phyloP scores from a whole-genome alignment of 1,140 invertebrate species.

The Dufourea novaeangliae region DNA sequence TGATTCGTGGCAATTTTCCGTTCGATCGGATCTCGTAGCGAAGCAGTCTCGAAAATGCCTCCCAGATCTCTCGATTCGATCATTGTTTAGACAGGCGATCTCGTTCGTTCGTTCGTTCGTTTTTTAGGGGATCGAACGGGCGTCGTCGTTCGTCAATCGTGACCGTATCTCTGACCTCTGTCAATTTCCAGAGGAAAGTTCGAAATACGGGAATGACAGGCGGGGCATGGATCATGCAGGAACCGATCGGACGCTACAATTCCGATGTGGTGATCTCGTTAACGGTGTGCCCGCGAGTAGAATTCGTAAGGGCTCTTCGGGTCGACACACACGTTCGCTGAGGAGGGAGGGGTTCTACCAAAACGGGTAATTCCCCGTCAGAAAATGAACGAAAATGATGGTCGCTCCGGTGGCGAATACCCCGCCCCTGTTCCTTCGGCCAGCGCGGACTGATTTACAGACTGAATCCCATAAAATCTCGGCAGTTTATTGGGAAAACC shows the following conservation, averaged over 20 bases:
- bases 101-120: too few relatives aligned
- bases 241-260: background rate
- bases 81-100: too few relatives aligned
- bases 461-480: background rate
- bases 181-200: background rate
- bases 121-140: too few relatives aligned
- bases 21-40: too few relatives aligned
- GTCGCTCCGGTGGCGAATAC: background rate
- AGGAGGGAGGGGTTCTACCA: too few relatives aligned
- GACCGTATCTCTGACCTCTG: too few relatives aligned
- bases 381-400: slow-evolving; percentile 1
- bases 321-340: background rate
- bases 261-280: slow-evolving; percentile 27
- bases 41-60: too few relatives aligned
- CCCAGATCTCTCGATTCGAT: too few relatives aligned
- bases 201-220: background rate
- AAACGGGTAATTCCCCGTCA: slow-evolving; percentile 33
- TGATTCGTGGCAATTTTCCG: too few relatives aligned
- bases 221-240: background rate
- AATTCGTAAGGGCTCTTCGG: slow-evolving; percentile 23
- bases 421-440: slow-evolving; percentile 10
- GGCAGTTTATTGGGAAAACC: background rate
- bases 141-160: too few relatives aligned
- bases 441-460: slow-evolving; percentile 8
- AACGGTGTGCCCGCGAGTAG: background rate